Evolutionary conservation across 2,888 invertebrate species (phyloP), one percentile per base, ranked within the genome.

Genomic region (Calephelis perditalis): DNA sequence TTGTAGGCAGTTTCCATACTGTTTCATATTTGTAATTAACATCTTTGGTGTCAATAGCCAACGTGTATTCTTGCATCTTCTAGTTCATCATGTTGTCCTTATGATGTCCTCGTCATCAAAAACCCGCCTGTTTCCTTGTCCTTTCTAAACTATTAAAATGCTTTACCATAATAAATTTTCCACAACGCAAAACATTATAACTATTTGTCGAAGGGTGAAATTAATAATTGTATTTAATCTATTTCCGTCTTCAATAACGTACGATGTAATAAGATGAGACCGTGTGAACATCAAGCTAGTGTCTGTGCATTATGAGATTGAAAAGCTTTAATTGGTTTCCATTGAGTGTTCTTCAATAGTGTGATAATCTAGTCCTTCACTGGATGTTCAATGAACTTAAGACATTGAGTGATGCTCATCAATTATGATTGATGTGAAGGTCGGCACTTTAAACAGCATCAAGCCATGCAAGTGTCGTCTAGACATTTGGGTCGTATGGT

Each of bases 361-460:
- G 59, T 57, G 57, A 60, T 15, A 49, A 56, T 58, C 45, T 44
- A 37, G 40, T 46, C 45, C 57, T 59, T 46, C 43, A 58, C 56
- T 60, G 57, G 62, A 46, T 44, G 55, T 52, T 62, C 63, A 37
- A 63, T 64, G 67, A 59, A 67, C 45, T 54, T 59, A 57, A 62
- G 63, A 58, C 62, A 64, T 60, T 52, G 56, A 62, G 57, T 59
- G 52, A 56, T 56, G 59, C 36, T 55, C 55, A 45, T 46, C 45
- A 56, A 15, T 52, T 52, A 67, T 66, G 67, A 67, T 58, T 61
- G 49, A 59, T 60, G 62, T 63, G 67, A 71, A 70, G 63, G 65
- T 56, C 66, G 66, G 72, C 73, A 76, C 78, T 75, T 81, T 84
- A 81, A 82, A 83, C 74, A 72, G 75, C 83, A 83, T 82, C 79